phyloP scores from a whole-genome alignment of 2,113 vertebrate genomes.

The Erinaceus europaeus region DNA sequence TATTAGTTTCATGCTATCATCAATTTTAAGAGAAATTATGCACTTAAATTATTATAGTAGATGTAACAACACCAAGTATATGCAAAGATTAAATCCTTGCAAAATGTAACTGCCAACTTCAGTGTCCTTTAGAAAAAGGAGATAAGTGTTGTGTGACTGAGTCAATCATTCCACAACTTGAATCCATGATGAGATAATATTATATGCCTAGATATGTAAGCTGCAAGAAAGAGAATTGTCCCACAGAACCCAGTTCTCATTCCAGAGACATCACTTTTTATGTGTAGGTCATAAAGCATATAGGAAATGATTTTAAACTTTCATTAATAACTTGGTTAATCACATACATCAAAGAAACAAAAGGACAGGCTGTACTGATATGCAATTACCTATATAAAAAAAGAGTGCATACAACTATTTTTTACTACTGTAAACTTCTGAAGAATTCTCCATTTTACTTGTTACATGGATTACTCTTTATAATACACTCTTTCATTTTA shows the following conservation, averaged over 20 bases:
- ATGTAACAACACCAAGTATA: constrained; percentile 19
- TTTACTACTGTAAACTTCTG: not conserved
- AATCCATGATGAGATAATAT: not conserved
- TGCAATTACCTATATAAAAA: too few species aligned
- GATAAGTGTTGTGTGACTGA: too few species aligned
- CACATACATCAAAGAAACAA: not conserved
- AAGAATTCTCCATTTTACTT: not conserved
- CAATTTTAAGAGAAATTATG: constrained; percentile 51
- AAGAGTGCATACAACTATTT: too few species aligned
- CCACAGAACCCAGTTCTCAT: not conserved
- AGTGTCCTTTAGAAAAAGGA: not conserved
- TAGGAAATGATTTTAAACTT: not conserved
- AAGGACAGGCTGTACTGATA: too few species aligned
- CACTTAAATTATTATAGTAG: constrained; percentile 8
- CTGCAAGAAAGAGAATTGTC: not conserved
- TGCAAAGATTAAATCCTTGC: not conserved
- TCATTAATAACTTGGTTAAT: constrained; percentile 32
- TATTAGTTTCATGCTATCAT: not conserved
- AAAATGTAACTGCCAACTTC: not conserved
- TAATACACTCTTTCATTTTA: not conserved
- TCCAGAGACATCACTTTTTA: not conserved
- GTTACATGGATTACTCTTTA: not conserved
- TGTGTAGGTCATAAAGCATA: not conserved
- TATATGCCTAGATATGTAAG: not conserved
- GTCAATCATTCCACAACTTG: not conserved